Base-by-base conservation (phyloP, 1,140 invertebrate genomes). In the Physella acuta region DNA sequence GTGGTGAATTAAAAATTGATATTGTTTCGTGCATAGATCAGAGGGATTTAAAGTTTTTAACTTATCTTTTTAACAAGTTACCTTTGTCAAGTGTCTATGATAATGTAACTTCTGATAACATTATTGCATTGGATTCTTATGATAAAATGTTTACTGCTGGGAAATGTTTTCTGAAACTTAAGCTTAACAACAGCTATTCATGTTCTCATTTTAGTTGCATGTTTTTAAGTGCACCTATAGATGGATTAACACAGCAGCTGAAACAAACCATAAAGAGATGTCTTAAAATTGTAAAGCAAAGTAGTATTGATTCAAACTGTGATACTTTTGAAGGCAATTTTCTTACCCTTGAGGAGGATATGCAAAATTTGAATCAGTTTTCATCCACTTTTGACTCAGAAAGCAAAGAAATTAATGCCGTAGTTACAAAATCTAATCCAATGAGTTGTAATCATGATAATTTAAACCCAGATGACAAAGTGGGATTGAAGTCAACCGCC, bases 151-250 rank as follows among this genome's bases (percentile, higher is more conserved):
- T 26, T 20, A 20, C 24, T 55, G 37, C 30, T 44, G 20, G 36
- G 20, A 31, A 61, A 59, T 17, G 26, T 44, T 52, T 55, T 61
- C 24, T 55, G 55, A 62, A 34, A 26, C 17, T 63, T 39, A 16
- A 62, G 16, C 66, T 4, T 36, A 31, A 33, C n/a, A 17, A 49
- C 56, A n/a, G 39, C 30, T 56, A 28, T 62, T 39, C 34, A 68
- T 8, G 31, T 66, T 44, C 56, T 56, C n/a, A 52, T 2, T 4
- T 1, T 60, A 53, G 59, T n/a, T 39, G 2, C 44, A 56, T 71
- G 44, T 70, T 65, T 51, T 8, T 76, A 26, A 73, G 71, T 56
- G 73, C 69, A 24, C 75, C 75, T 14, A 70, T 71, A 39, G 69
- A 73, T 24, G 55, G 71, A 2, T 20, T 73, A 17, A 64, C 39